phyloP scores from a whole-genome alignment of 2,888 invertebrate species.

The Drosophila heteroneura region DNA sequence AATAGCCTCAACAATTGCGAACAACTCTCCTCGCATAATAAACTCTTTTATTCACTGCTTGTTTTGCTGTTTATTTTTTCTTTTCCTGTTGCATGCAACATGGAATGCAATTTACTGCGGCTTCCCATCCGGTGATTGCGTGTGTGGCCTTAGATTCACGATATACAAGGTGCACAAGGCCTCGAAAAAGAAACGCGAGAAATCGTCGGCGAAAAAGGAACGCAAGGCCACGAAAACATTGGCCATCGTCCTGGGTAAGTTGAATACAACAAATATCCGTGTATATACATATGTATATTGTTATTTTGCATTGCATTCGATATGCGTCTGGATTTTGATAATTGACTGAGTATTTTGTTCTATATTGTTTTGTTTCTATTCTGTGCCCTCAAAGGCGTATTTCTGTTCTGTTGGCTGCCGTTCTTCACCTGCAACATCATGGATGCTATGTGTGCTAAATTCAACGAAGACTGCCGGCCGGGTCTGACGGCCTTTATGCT shows the following conservation, averaged over 20 bases:
- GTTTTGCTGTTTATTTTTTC: slow-evolving; percentile 10
- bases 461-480: slow-evolving; percentile 91
- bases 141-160: slow-evolving; percentile 88
- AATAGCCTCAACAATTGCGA: slow-evolving; percentile 16
- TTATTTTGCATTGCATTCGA: neutral
- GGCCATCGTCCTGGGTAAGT: slow-evolving; percentile 98
- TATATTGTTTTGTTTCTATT: slow-evolving; percentile 38
- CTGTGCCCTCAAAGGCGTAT: slow-evolving; percentile 91
- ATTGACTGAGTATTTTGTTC: neutral
- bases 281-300: neutral
- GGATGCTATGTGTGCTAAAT: slow-evolving; percentile 97
- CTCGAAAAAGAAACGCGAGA: slow-evolving; percentile 96
- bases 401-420: slow-evolving; percentile 99
- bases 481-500: slow-evolving; percentile 96
- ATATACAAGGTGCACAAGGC: slow-evolving; percentile 98
- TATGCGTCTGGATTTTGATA: neutral
- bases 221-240: slow-evolving; percentile 99
- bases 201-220: slow-evolving; percentile 97
- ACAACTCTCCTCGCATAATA: slow-evolving; percentile 1
- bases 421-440: slow-evolving; percentile 99
- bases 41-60: slow-evolving; percentile 5
- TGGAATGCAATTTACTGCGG: slow-evolving; percentile 46
- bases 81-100: slow-evolving; percentile 25
- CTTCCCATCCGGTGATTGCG: slow-evolving; percentile 52
- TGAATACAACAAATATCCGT: neutral